Conservation (phyloP, 1,140 invertebrate species). For the Anastrepha obliqua region DNA sequence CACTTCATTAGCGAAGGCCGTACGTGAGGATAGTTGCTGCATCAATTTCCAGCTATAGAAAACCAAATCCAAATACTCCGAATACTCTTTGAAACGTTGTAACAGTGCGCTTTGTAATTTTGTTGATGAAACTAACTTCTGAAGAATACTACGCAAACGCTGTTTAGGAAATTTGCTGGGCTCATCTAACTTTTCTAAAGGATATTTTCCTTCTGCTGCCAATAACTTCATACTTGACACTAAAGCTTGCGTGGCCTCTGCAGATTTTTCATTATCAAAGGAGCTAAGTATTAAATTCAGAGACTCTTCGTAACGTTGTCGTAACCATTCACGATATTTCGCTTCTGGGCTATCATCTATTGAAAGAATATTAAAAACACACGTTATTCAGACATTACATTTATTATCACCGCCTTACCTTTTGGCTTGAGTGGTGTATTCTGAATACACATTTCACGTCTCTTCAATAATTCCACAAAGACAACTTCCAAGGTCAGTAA, state of each 20-base stretch:
- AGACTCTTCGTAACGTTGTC: slow-evolving; percentile 79
- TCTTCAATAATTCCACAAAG: slow-evolving; percentile 80
- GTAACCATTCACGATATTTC: slow-evolving; percentile 79
- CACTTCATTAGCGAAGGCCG: slow-evolving; percentile 77
- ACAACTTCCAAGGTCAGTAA: slow-evolving; percentile 81
- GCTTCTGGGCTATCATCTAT: slow-evolving; percentile 75
- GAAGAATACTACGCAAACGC: slow-evolving; percentile 76
- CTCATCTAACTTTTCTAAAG: slow-evolving; percentile 75
- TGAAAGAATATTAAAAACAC: slow-evolving; percentile 56
- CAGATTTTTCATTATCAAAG: slow-evolving; percentile 75
- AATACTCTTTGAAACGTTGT: slow-evolving; percentile 79
- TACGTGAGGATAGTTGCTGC: slow-evolving; percentile 75
- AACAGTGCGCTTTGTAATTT: slow-evolving; percentile 76
- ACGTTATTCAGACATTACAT: neutral
- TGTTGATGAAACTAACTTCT: slow-evolving; percentile 77
- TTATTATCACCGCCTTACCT: slow-evolving; percentile 64
- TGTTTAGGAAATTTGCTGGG: slow-evolving; percentile 73
- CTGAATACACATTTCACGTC: slow-evolving; percentile 78
- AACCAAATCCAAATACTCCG: slow-evolving; percentile 80
- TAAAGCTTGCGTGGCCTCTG: slow-evolving; percentile 79
- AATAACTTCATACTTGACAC: slow-evolving; percentile 81
- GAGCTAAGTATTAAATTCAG: slow-evolving; percentile 76
- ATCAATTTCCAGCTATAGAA: slow-evolving; percentile 78
- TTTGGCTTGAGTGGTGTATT: slow-evolving; percentile 77
- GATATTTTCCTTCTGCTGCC: slow-evolving; percentile 79